Conservation (phyloP, 2,888 invertebrate species). For the Apocheima hispidaria region DNA sequence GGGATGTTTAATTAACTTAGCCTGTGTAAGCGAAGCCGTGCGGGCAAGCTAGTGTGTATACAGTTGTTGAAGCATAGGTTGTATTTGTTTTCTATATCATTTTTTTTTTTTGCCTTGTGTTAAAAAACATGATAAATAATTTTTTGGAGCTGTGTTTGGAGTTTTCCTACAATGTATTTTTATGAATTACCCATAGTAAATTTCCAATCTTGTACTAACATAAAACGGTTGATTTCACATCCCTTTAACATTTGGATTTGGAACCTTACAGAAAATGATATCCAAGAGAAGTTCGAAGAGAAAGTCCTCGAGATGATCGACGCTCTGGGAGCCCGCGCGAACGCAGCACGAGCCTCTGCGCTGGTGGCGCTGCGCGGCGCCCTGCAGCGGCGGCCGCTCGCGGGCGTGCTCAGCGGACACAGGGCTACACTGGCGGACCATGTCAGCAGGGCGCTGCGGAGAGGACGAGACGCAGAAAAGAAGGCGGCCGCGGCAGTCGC, state of each 20-base stretch:
- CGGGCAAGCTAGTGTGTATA: no score
- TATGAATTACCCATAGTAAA: no score
- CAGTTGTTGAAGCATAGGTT: no score
- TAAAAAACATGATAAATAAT: no score
- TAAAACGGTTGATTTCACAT: neutral
- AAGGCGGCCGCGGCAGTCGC: slow-evolving; percentile 93
- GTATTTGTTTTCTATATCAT: no score
- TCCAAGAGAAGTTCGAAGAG: slow-evolving; percentile 91
- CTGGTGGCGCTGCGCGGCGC: slow-evolving; percentile 90
- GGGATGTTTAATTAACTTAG: no score
- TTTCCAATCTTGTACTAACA: no score
- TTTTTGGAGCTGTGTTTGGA: no score
- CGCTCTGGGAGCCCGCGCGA: slow-evolving; percentile 94
- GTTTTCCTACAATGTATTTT: no score
- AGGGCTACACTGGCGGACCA: slow-evolving; percentile 93
- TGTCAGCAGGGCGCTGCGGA: slow-evolving; percentile 92
- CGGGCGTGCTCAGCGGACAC: slow-evolving; percentile 91
- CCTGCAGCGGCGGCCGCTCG: slow-evolving; percentile 92
- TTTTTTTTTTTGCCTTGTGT: no score
- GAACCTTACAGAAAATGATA: slow-evolving; percentile 77
- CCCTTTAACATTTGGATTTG: neutral
- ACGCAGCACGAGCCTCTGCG: slow-evolving; percentile 91
- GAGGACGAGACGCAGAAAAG: slow-evolving; percentile 94
- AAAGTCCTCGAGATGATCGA: slow-evolving; percentile 95
- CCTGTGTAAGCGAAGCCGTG: no score